phyloP scores from a whole-genome alignment of 2,797 vertebrate genomes.

The Sus cebifrons region DNA sequence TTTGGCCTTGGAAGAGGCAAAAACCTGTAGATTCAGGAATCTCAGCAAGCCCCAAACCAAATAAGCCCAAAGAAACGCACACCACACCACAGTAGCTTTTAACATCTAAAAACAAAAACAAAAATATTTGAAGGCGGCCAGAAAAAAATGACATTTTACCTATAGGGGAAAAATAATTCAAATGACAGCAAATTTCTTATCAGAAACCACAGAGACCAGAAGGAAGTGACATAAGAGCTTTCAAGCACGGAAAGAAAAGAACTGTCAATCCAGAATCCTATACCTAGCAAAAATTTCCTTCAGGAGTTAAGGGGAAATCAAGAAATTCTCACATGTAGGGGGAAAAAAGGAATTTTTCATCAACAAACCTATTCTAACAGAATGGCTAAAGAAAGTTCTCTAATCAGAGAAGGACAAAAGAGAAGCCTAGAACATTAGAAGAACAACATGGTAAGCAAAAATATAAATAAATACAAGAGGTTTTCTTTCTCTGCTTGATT shows the following conservation, averaged over 20 bases:
- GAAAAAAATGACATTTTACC: neutral
- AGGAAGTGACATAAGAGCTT: neutral
- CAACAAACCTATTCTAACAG: neutral
- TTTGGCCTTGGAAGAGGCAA: neutral
- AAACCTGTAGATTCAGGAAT: neutral
- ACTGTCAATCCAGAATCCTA: neutral
- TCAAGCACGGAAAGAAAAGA: neutral
- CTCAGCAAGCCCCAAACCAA: neutral
- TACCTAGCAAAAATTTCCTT: neutral
- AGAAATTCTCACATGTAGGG: neutral
- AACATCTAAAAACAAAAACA: slow-evolving; percentile 26
- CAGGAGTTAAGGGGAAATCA: neutral
- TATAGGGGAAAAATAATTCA: neutral
- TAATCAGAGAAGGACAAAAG: slow-evolving; percentile 29
- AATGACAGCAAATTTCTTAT: neutral
- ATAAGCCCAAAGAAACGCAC: neutral
- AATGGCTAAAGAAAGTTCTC: neutral
- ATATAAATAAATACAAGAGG: neutral
- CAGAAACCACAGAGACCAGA: neutral
- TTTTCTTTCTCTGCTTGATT: neutral
- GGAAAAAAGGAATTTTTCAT: neutral
- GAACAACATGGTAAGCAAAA: slow-evolving; percentile 9
- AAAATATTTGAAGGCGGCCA: neutral
- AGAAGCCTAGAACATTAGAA: neutral
- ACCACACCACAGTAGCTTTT: neutral